Conservation (phyloP, 2,113 vertebrate genomes). For the Corythoichthys intestinalis region DNA sequence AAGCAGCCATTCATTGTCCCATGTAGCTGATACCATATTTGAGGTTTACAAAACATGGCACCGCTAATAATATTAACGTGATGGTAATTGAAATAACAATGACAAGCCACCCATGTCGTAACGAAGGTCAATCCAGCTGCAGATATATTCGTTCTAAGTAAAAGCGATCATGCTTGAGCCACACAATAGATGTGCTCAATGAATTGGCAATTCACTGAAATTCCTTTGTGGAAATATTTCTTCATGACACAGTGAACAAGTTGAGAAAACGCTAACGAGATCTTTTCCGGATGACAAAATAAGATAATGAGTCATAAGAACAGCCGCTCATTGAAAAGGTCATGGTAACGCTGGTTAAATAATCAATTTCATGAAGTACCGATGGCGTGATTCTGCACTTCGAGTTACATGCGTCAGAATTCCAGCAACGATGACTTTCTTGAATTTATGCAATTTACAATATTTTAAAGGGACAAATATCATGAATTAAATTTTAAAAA, state of each 20-base stretch:
- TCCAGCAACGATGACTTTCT: background rate
- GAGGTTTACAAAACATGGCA: background rate
- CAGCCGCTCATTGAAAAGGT: conserved; percentile 9
- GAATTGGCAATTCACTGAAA: conserved; percentile 28
- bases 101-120: background rate
- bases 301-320: conserved; percentile 31
- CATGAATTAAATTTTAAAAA: background rate
- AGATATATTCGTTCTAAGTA: conserved; percentile 23
- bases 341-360: conserved; percentile 25
- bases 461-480: background rate
- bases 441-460: background rate
- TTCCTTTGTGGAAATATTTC: conserved; percentile 32
- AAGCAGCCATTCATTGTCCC: conserved; percentile 21
- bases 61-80: conserved; percentile 34
- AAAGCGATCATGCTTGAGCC: conserved; percentile 30
- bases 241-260: conserved; percentile 10
- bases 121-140: conserved; percentile 13
- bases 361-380: conserved; percentile 49
- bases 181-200: conserved; percentile 26
- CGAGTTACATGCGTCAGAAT: background rate
- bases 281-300: conserved; percentile 19
- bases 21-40: conserved; percentile 30
- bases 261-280: conserved; percentile 24
- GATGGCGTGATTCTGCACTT: background rate
- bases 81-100: conserved; percentile 64